Evolutionary conservation across 2,797 vertebrate species (phyloP).

Genomic region (Rhincodon typus): DNA sequence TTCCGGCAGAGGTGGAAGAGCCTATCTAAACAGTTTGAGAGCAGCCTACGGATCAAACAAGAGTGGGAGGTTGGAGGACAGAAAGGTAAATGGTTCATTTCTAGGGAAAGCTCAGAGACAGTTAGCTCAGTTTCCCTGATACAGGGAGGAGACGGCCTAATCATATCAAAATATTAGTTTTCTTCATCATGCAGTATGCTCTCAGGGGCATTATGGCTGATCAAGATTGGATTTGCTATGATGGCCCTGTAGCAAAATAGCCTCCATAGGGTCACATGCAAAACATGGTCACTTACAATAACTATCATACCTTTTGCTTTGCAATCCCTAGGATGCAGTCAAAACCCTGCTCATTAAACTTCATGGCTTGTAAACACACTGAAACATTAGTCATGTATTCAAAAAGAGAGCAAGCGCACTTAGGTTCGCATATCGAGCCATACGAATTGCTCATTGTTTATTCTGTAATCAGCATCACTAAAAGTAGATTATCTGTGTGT

Average conservation of each 20-base stretch:
- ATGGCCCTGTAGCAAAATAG: not conserved
- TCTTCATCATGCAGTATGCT: not conserved
- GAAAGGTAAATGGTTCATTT: not conserved
- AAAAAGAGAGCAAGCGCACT: not conserved
- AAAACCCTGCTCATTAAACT: not conserved
- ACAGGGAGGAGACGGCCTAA: not conserved
- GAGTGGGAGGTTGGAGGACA: not conserved
- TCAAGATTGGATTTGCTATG: not conserved
- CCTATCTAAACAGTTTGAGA: no score
- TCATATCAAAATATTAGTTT: not conserved
- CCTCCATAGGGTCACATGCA: not conserved
- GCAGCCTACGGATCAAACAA: not conserved
- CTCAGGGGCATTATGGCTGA: not conserved
- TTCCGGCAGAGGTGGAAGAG: not conserved
- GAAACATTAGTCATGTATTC: not conserved
- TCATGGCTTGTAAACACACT: not conserved
- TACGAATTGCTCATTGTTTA: no score
- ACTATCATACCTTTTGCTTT: not conserved
- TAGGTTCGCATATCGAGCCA: no score
- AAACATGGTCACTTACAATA: not conserved
- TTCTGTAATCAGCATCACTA: no score
- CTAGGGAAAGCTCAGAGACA: not conserved
- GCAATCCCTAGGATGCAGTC: not conserved
- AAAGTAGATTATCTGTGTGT: no score
- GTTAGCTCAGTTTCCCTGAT: not conserved